phyloP scores from a whole-genome alignment of 2,888 invertebrate genomes.

The Galerucella pusilla region DNA sequence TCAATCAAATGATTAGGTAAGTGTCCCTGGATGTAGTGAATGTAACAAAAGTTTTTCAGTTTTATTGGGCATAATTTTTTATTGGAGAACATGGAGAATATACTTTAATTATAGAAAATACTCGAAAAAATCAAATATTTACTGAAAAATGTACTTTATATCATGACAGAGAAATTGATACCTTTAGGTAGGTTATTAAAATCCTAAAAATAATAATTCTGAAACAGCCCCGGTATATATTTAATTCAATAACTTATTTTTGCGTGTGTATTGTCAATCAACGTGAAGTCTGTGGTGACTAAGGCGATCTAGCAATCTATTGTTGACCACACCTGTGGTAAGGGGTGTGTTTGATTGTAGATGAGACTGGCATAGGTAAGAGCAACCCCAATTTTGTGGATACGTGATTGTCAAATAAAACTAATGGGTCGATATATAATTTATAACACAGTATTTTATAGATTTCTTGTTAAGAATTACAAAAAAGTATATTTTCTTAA shows the following conservation, averaged over 20 bases:
- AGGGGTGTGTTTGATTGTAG: slow-evolving; percentile 29
- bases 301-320: slow-evolving; percentile 25
- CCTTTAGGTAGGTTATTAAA: background rate
- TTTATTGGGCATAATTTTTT: too few species aligned
- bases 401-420: background rate
- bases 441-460: background rate
- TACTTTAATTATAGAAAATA: too few species aligned
- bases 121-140: too few species aligned
- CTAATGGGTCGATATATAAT: background rate
- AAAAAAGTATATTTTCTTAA: too few species aligned
- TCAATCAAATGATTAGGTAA: too few species aligned
- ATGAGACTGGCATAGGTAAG: slow-evolving; percentile 17
- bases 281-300: background rate
- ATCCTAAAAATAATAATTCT: background rate
- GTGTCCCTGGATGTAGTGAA: too few species aligned
- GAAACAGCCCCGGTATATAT: background rate
- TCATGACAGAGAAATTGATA: too few species aligned
- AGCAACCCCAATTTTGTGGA: slow-evolving; percentile 17
- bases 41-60: too few species aligned
- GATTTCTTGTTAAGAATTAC: too few species aligned
- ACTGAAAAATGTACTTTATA: too few species aligned
- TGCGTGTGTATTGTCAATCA: slow-evolving; percentile 6
- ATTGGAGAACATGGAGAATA: too few species aligned
- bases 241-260: background rate
- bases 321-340: slow-evolving; percentile 25